Evolutionary conservation across 1,140 invertebrate species (phyloP).

Genomic region (Carcinoscorpius rotundicauda): DNA sequence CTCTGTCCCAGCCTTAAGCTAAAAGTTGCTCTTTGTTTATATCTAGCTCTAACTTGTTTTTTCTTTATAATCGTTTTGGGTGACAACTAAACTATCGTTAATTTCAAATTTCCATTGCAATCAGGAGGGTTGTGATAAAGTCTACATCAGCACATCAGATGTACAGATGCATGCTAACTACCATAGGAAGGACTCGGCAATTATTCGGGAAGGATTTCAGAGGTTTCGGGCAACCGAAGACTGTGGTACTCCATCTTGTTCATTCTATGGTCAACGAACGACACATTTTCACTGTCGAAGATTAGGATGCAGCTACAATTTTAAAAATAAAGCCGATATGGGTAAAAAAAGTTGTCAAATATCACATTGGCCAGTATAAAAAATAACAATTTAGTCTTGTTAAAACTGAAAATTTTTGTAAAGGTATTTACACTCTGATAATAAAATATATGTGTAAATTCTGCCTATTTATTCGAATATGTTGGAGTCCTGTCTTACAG

Average conservation of each 20-base stretch:
- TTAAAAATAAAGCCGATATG: conserved; percentile 99
- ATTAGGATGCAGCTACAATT: conserved; percentile 80
- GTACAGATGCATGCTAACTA: conserved; percentile 99
- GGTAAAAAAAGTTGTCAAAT: conserved; percentile 47
- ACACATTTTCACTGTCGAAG: conserved; percentile 95
- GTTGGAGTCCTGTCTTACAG: no score
- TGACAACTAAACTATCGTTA: no score
- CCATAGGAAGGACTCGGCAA: conserved; percentile 92
- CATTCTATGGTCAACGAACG: conserved; percentile 84
- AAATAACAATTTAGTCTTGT: no score
- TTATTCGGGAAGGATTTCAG: conserved; percentile 92
- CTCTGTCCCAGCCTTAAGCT: background rate
- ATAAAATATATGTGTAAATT: no score
- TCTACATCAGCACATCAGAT: conserved; percentile 96
- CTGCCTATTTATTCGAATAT: no score
- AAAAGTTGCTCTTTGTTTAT: conserved; percentile 15
- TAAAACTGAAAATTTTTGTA: no score
- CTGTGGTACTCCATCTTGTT: conserved; percentile 71
- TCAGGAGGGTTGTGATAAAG: conserved; percentile 83
- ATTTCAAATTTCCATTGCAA: no score
- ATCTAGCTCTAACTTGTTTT: no score
- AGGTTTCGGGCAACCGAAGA: conserved; percentile 82
- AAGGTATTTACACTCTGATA: no score
- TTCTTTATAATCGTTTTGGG: no score
- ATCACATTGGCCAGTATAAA: no score